Evolutionary conservation across 2,888 invertebrate genomes (phyloP).

Genomic region (Baccha elongata): DNA sequence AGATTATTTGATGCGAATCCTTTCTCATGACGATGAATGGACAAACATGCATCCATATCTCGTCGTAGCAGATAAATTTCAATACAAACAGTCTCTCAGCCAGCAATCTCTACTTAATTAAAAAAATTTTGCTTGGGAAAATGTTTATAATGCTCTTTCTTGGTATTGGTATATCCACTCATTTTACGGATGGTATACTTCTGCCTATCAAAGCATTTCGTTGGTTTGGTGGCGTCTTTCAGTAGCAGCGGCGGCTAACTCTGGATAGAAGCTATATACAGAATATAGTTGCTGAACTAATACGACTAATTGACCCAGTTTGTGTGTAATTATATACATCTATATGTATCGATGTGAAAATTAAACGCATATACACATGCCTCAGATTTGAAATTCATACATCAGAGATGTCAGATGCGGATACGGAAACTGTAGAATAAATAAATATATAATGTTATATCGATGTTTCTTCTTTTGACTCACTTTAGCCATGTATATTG

Average conservation of each 20-base stretch:
- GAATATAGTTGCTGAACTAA: not conserved
- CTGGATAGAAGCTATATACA: no score
- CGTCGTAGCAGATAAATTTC: slow-evolving; percentile 31
- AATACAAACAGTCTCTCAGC: slow-evolving; percentile 40
- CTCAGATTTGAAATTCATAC: not conserved
- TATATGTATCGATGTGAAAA: slow-evolving; percentile 1
- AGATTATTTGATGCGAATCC: not conserved
- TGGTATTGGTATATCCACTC: not conserved
- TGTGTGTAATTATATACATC: slow-evolving; percentile 32
- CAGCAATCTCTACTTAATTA: slow-evolving; percentile 46
- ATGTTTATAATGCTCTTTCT: not conserved
- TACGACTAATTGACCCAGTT: slow-evolving; percentile 61
- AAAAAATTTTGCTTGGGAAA: slow-evolving; percentile 23
- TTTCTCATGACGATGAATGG: slow-evolving; percentile 32
- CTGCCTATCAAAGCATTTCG: slow-evolving; percentile 4
- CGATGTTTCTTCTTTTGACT: not conserved
- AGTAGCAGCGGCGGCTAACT: slow-evolving; percentile 23
- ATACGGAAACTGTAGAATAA: slow-evolving; percentile 24
- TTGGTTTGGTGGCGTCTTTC: not conserved
- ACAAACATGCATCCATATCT: slow-evolving; percentile 10
- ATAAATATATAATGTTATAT: slow-evolving; percentile 48
- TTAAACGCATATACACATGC: slow-evolving; percentile 13
- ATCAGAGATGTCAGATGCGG: not conserved
- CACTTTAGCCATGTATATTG: no score
- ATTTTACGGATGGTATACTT: not conserved